phyloP scores from a whole-genome alignment of 2,113 vertebrate species.

The Cinclus mexicanus region DNA sequence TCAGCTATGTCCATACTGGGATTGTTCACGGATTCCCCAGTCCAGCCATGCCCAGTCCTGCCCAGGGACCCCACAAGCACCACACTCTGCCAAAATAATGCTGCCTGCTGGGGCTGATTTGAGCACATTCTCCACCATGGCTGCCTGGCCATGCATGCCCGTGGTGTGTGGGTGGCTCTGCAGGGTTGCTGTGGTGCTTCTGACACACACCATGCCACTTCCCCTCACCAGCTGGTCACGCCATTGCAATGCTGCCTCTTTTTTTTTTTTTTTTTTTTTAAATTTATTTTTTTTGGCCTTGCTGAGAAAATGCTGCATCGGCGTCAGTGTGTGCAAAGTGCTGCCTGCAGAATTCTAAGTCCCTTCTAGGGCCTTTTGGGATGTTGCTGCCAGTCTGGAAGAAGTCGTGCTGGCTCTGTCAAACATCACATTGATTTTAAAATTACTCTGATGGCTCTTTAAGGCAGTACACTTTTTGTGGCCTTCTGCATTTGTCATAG shows the following conservation, averaged over 20 bases:
- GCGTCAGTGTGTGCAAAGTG: not conserved
- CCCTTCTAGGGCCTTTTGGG: not conserved
- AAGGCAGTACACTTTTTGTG: not conserved
- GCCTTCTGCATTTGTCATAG: not conserved
- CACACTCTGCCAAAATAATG: rapidly evolving
- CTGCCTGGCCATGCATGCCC: not conserved
- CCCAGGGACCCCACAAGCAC: not conserved
- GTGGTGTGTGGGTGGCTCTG: not conserved
- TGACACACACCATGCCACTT: not conserved
- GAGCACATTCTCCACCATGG: rapidly evolving
- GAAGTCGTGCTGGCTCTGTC: not conserved
- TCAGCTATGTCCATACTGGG: too few species aligned
- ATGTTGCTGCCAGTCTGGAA: conserved; percentile 13
- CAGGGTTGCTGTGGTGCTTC: not conserved
- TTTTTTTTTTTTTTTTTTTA: too few species aligned
- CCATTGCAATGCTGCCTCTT: not conserved
- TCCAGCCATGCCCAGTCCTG: rapidly evolving
- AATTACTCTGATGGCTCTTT: conserved; percentile 10
- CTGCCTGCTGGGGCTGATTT: rapidly evolving
- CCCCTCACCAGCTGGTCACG: not conserved
- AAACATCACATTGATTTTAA: conserved; percentile 51
- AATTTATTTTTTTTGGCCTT: not conserved
- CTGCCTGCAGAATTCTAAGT: conserved; percentile 13
- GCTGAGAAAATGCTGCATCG: not conserved
- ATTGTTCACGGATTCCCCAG: not conserved